Percentiles rank a stretch among this genome's conserved stretches.
phyloP scores from a whole-genome alignment of 2,797 vertebrate genomes.

The Pteropus rufus region DNA sequence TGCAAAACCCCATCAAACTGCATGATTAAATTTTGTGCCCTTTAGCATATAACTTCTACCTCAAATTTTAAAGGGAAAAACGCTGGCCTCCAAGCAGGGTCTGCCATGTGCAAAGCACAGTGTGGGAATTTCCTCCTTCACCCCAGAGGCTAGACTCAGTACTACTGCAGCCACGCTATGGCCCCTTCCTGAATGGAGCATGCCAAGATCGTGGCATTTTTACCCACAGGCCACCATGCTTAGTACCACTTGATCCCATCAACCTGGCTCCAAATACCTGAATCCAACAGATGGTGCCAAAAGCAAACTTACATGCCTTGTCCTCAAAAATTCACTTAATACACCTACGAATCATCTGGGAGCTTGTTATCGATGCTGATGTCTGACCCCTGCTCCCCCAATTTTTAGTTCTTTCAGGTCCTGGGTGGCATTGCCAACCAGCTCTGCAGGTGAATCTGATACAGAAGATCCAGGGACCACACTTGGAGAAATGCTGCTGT shows the following conservation, averaged over 20 bases:
- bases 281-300: not conserved
- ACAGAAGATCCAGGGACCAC: not conserved
- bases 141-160: not conserved
- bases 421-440: not conserved
- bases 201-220: not conserved
- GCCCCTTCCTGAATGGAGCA: not conserved
- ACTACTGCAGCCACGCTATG: rapidly evolving
- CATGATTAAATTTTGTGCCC: not conserved
- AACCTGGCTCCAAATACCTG: not conserved
- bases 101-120: not conserved
- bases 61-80: not conserved
- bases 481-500: not conserved
- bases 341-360: not conserved
- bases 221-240: not conserved
- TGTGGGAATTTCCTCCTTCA: not conserved
- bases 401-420: not conserved
- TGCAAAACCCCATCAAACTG: not conserved
- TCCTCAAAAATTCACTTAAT: not conserved
- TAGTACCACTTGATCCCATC: not conserved
- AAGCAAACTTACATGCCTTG: not conserved
- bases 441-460: not conserved
- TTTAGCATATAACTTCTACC: not conserved
- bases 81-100: not conserved
- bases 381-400: not conserved
- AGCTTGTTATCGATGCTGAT: not conserved